Conservation (phyloP, 2,797 vertebrate species). For the Protosalanx chinensis region DNA sequence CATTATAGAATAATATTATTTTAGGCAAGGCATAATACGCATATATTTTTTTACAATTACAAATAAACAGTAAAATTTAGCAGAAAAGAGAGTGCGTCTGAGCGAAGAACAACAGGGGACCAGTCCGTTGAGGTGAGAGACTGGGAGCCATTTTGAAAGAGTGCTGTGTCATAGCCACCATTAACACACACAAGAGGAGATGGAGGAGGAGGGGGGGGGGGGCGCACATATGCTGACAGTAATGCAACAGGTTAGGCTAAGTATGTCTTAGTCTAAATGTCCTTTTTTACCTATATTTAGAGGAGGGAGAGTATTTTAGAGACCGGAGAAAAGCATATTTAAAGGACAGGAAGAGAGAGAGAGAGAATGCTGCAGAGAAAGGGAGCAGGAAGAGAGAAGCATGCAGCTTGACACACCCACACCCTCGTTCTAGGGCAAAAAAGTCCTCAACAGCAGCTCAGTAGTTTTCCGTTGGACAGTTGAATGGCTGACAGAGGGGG, state of each 20-base stretch:
- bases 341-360: constrained; percentile 10
- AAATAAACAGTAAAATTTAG: not conserved
- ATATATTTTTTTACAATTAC: not conserved
- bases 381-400: not conserved
- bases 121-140: not conserved
- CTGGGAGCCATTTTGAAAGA: constrained; percentile 36
- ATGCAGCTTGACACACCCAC: constrained; percentile 4
- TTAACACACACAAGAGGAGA: constrained; percentile 15
- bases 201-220: not conserved
- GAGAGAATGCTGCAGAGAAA: not conserved
- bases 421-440: constrained; percentile 3
- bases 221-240: not conserved
- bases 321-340: constrained; percentile 2
- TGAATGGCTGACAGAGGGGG: not conserved
- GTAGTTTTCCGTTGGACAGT: constrained; percentile 22
- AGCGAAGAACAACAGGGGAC: not conserved
- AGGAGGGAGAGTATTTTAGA: not conserved
- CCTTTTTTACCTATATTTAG: not conserved
- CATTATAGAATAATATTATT: not conserved
- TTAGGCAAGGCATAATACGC: too few species aligned
- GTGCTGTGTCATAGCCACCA: constrained; percentile 37
- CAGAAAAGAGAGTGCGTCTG: not conserved
- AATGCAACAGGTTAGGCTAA: constrained; percentile 11
- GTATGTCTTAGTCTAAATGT: not conserved
- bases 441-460: not conserved